A percentile compares a stretch with the other conserved stretches of the same genome.
phyloP scores from a whole-genome alignment of 2,888 invertebrate genomes.

The Ochropacha duplaris region DNA sequence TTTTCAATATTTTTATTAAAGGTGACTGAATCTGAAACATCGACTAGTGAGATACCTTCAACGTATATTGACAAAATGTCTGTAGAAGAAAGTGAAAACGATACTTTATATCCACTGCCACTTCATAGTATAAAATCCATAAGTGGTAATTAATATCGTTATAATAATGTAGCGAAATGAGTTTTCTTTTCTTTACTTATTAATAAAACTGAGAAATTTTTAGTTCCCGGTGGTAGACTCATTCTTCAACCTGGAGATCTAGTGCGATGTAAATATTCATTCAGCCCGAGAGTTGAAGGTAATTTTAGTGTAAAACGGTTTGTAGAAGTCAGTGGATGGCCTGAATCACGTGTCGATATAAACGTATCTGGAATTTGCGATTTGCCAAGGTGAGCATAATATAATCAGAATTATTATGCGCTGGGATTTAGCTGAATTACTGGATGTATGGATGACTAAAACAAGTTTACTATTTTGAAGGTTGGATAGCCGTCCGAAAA shows the following conservation, averaged over 20 bases:
- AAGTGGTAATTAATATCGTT: conserved; percentile 28
- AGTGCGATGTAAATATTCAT: conserved; percentile 71
- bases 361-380: conserved; percentile 68
- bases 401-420: not conserved
- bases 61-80: conserved; percentile 38
- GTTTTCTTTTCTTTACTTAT: not conserved
- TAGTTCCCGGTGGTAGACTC: conserved; percentile 51
- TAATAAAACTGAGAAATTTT: conserved; percentile 13
- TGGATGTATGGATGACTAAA: not conserved
- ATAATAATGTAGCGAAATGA: not conserved
- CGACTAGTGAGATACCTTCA: conserved; percentile 64
- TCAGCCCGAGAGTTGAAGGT: conserved; percentile 68
- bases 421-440: not conserved
- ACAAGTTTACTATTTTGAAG: conserved; percentile 38
- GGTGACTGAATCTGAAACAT: conserved; percentile 67
- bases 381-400: conserved; percentile 58
- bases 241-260: conserved; percentile 68
- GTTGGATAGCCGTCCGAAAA: conserved; percentile 73
- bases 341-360: conserved; percentile 64
- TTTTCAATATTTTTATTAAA: conserved; percentile 16
- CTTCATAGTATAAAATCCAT: conserved; percentile 51
- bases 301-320: conserved; percentile 64
- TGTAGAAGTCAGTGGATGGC: conserved; percentile 75
- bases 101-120: conserved; percentile 50
- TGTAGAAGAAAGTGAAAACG: conserved; percentile 37